Evolutionary conservation across 2,888 invertebrate species (phyloP), one percentile per base, ranked within the genome.

Genomic region (Mesochorus sp.): DNA sequence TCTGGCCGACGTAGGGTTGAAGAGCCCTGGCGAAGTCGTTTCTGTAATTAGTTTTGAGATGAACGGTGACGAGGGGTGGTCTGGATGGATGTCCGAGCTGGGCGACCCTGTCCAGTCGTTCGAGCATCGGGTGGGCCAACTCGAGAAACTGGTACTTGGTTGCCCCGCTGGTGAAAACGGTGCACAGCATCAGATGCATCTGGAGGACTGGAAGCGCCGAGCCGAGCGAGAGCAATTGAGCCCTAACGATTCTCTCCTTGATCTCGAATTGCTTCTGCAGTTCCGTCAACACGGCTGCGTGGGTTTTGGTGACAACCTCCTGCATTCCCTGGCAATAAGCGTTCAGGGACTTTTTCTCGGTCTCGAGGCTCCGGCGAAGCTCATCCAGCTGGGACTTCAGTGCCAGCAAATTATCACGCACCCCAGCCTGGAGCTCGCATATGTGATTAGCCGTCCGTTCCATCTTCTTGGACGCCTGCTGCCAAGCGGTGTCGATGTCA

Each of bases 61-160:
- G 86, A 0, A 86, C 86, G 2, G 84, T 84, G 21, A 90, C 78
- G 1, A 90, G 71, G 0, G 90, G 88, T 0, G 90, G 90, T 24
- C 93, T 92, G 44, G 93, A 92, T 0, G 94, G 93, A 85, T 94
- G 93, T 53, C 94, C 93, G 37, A 94, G 91, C 84, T 94, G 94
- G 0, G 94, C 94, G 8, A 95, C 94, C 14, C 94, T 93, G 51
- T 93, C 92, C 66, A 95, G 90, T 55, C 95, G 91, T 80, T 95
- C 95, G 85, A 95, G 93, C 90, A 95, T 92, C 2, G 93, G 93
- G 85, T 94, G 94, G 17, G 94, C 94, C 72, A 95, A 90, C 85
- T 95, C 95, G 55, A 96, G 92, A 88, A 95, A 95, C 88, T 96
- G 95, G 86, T 95, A 94, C 88, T 95, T 95, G 83, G 94, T 95